Conservation (phyloP, 1,140 invertebrate genomes). For the Bicyclus anynana region DNA sequence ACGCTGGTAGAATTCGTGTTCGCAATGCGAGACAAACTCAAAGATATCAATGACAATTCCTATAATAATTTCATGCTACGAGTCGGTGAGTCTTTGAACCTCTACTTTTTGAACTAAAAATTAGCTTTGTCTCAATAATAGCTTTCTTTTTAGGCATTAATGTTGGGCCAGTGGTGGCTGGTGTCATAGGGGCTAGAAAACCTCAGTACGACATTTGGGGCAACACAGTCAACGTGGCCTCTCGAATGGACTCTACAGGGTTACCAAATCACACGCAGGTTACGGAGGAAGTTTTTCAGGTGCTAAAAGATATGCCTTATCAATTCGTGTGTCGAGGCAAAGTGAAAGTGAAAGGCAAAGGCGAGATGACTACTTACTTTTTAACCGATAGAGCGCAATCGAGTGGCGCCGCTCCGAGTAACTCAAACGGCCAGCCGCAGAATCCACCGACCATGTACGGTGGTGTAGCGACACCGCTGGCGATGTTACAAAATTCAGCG, state of each 20-base stretch:
- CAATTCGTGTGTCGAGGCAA: slow-evolving; percentile 90
- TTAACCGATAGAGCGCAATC: slow-evolving; percentile 81
- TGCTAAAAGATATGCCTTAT: slow-evolving; percentile 84
- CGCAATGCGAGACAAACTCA: slow-evolving; percentile 90
- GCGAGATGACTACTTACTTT: slow-evolving; percentile 96
- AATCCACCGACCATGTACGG: slow-evolving; percentile 79
- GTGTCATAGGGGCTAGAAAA: slow-evolving; percentile 95
- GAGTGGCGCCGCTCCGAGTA: slow-evolving; percentile 37
- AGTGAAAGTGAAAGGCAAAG: slow-evolving; percentile 95
- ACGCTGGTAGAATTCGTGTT: slow-evolving; percentile 94
- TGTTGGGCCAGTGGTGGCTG: slow-evolving; percentile 94
- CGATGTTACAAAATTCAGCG: slow-evolving; percentile 80
- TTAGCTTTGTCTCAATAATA: neutral
- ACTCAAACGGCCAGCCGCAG: slow-evolving; percentile 39
- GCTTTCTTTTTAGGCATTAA: slow-evolving; percentile 84
- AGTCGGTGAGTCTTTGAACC: slow-evolving; percentile 81
- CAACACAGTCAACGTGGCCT: slow-evolving; percentile 96
- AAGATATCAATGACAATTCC: slow-evolving; percentile 95
- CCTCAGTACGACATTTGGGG: slow-evolving; percentile 98
- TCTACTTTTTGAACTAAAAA: neutral
- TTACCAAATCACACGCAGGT: slow-evolving; percentile 91
- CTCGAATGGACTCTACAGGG: slow-evolving; percentile 92
- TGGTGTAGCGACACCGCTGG: slow-evolving; percentile 83
- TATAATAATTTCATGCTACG: slow-evolving; percentile 97
- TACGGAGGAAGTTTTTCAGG: slow-evolving; percentile 89